Evolutionary conservation across 2,797 vertebrate genomes (phyloP).

Genomic region (Bovichtus diacanthus): DNA sequence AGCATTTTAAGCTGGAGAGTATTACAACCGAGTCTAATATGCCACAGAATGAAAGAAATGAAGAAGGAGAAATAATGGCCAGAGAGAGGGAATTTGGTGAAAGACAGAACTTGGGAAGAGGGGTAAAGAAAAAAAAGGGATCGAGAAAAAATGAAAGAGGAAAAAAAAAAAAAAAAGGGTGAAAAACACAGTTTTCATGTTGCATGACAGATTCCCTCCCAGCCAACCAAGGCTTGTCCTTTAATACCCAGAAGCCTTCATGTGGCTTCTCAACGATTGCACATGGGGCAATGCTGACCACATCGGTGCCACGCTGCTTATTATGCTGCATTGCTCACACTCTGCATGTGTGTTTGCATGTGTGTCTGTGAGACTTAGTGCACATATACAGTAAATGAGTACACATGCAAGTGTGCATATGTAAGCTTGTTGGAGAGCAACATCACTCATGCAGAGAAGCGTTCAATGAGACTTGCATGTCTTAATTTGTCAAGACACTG

Average conservation of each 20-base stretch:
- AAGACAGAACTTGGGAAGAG: conserved; percentile 61
- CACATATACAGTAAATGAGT: conserved; percentile 46
- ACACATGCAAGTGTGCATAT: conserved; percentile 44
- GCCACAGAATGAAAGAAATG: conserved; percentile 78
- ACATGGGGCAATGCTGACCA: conserved; percentile 86
- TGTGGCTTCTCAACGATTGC: conserved; percentile 88
- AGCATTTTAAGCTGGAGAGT: conserved; percentile 79
- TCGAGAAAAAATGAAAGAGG: conserved; percentile 77
- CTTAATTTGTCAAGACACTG: conserved; percentile 84
- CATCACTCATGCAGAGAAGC: conserved; percentile 72
- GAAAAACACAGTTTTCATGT: conserved; percentile 87
- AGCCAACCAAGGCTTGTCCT: conserved; percentile 89
- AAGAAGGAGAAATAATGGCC: conserved; percentile 46
- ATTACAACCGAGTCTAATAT: conserved; percentile 80
- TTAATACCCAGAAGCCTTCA: conserved; percentile 87
- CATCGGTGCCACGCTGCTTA: conserved; percentile 86
- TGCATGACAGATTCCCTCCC: conserved; percentile 90
- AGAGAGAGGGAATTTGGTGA: conserved; percentile 58
- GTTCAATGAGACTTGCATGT: conserved; percentile 77
- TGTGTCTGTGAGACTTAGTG: conserved; percentile 55
- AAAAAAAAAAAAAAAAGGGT: conserved; percentile 70
- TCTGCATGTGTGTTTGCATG: conserved; percentile 64
- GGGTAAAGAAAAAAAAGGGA: conserved; percentile 53
- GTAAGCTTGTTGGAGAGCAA: conserved; percentile 54
- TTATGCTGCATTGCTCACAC: conserved; percentile 84